Base-by-base conservation (phyloP, 2,888 invertebrate genomes). In the Bombylius discolor region DNA sequence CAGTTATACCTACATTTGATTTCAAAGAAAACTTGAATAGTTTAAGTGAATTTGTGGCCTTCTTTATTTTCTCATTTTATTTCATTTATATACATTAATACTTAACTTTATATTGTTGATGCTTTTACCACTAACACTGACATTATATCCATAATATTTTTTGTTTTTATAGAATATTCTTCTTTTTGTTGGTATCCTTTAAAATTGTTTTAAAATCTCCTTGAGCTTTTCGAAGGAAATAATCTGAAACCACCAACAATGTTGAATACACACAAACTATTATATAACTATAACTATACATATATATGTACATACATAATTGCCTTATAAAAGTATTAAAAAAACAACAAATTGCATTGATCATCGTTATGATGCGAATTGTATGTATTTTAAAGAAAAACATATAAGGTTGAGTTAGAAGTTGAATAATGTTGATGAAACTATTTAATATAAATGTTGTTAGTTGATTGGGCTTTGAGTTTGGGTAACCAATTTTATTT, bases 1-100 rank as follows among this genome's bases (percentile, higher is more conserved):
- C 23, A 23, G 1, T 23, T 23, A 23, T 23, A 23, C 23, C 1
- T 23, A 45, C 52, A 46, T 34, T 52, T 46, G 46, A 47, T 48
- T 47, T 53, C 39, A 34, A 53, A 53, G 53, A 53, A 53, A 53
- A 53, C 53, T 53, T 53, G 36, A 39, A 36, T 48, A 53, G 48
- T 47, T 53, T 53, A 53, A 53, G 53, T 53, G 53, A 53, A 53
- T 53, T 48, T 53, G 48, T 39, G 53, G 53, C 36, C 48, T 53
- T 48, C 53, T 48, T 53, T 53, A 47, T 53, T 53, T 53, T 53
- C 48, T 23, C 12, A 31, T 13, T 42, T 51, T 51, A 31, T 23
- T 42, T 39, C 34, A 42, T 31, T 44, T 42, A 23, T 42, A 23
- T 34, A 8, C 9, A 6, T 36, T 36, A 6, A 36, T 36, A 8